Conservation (phyloP, 2,113 vertebrate species). For the Bos taurus region DNA sequence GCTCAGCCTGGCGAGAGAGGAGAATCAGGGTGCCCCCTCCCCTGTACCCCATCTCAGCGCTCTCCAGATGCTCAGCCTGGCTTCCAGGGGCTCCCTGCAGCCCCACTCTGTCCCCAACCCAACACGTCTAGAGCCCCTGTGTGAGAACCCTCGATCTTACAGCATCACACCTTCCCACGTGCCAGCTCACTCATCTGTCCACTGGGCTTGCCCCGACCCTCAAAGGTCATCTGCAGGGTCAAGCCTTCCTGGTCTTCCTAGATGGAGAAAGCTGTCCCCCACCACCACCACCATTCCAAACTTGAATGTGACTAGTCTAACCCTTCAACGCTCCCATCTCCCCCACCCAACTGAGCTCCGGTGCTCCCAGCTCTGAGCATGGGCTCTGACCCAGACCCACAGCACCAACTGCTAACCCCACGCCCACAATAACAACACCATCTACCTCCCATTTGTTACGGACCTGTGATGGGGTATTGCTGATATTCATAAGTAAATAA, state of each 20-base stretch:
- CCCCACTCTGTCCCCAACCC: neutral
- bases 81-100: neutral
- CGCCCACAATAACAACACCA: neutral
- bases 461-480: neutral
- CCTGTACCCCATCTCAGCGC: accelerated
- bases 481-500: neutral
- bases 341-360: neutral
- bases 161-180: neutral
- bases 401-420: neutral
- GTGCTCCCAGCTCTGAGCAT: neutral
- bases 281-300: accelerated
- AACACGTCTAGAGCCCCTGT: no score
- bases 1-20: no score
- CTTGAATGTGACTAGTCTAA: neutral
- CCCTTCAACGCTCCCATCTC: neutral
- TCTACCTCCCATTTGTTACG: neutral
- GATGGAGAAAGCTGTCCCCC: neutral
- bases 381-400: neutral
- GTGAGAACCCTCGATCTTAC: neutral
- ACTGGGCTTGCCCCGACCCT: neutral
- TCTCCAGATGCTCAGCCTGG: neutral
- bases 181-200: neutral
- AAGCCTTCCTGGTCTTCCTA: neutral
- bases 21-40: no score
- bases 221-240: neutral